These are phyloP conservation scores for Synanthedon tipuliformis DNA, from an alignment of 2,888 invertebrate species.

Conservation along the genomic window DNA sequence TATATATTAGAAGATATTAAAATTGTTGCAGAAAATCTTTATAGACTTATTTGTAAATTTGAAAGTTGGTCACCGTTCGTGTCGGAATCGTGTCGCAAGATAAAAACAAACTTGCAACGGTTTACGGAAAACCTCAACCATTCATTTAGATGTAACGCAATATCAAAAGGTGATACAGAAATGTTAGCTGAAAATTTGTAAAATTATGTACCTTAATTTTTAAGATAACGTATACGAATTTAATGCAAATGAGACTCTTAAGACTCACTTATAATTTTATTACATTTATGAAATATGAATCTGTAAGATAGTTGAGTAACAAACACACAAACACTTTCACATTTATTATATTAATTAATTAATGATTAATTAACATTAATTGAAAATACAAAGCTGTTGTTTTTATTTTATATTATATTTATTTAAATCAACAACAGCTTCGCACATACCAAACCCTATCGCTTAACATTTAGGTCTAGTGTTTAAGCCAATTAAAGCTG, in stretches of 20 bases:
- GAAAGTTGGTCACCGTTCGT: background rate
- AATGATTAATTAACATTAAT: too few species aligned
- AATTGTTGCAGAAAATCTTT: background rate
- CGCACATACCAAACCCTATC: too few species aligned
- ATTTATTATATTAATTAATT: too few species aligned
- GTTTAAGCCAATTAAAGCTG: too few species aligned
- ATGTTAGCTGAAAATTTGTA: background rate
- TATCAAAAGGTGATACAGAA: conserved; percentile 7
- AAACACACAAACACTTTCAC: too few species aligned
- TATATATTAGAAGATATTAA: too few species aligned
- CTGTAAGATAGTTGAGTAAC: too few species aligned
- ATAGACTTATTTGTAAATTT: background rate
- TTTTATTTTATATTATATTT: too few species aligned
- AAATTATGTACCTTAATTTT: background rate
- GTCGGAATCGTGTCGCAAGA: background rate
- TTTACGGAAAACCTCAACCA: conserved; percentile 2
- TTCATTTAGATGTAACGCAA: conserved; percentile 9
- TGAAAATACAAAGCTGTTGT: too few species aligned
- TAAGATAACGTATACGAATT: background rate
- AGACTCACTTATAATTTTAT: background rate
- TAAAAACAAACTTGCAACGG: background rate
- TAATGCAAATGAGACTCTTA: background rate
- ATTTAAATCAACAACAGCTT: too few species aligned
- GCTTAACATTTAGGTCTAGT: too few species aligned
- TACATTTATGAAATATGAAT: too few species aligned